Evolutionary conservation across 2,113 vertebrate species (phyloP).

Genomic region (Sceloporus tristichus): DNA sequence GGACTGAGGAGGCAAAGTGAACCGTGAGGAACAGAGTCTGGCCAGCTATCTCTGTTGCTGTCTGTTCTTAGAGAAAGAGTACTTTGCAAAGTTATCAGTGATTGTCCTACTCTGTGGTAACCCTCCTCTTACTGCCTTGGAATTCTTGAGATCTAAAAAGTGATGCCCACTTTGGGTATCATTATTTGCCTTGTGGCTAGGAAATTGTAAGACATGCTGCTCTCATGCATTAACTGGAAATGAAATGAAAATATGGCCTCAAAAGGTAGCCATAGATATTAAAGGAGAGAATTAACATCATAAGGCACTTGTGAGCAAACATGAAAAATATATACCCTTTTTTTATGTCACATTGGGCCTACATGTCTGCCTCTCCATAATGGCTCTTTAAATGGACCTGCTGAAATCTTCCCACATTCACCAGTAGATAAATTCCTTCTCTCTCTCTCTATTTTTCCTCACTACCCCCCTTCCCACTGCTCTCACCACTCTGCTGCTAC

Average conservation of each 20-base stretch:
- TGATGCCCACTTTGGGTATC: neutral
- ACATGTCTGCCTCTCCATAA: neutral
- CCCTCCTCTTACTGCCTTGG: neutral
- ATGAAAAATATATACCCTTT: neutral
- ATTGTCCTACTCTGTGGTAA: neutral
- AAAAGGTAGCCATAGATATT: neutral
- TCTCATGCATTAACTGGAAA: neutral
- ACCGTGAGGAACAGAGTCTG: neutral
- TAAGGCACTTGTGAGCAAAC: too few species aligned
- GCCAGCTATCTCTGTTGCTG: neutral
- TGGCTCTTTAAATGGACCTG: neutral
- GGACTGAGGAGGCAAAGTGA: neutral
- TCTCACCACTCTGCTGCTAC: too few species aligned
- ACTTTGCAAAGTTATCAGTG: neutral
- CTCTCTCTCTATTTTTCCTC: too few species aligned
- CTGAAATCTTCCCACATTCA: neutral
- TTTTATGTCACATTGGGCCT: neutral
- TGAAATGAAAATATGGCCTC: neutral
- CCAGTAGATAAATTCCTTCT: too few species aligned
- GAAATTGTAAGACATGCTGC: neutral
- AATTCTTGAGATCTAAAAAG: constrained; percentile 5
- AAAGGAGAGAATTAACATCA: neutral
- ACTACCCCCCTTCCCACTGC: too few species aligned
- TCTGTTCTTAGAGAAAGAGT: neutral
- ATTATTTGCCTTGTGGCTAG: neutral